These are phyloP conservation scores for Aldrovandia affinis DNA, from an alignment of 2,797 vertebrate species.

Conservation along the genomic window DNA sequence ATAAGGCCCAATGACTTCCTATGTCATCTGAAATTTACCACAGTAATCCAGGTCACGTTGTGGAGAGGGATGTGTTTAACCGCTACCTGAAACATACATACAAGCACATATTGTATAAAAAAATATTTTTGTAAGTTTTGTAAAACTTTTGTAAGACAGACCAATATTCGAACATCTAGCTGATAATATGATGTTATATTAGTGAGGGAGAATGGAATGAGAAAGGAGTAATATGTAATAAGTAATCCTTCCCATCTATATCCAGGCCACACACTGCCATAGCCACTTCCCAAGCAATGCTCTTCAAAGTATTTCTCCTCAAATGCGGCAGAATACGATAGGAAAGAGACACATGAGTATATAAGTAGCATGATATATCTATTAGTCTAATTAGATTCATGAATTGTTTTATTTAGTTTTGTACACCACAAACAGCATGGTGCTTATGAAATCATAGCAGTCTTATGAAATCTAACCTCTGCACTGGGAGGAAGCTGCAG, in stretches of 20 bases:
- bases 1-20: background rate
- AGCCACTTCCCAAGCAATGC: background rate
- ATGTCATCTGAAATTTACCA: background rate
- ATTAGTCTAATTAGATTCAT: background rate
- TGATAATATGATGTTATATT: background rate
- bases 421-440: background rate
- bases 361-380: background rate
- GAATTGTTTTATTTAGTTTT: too few relatives aligned
- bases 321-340: background rate
- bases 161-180: background rate
- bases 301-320: background rate
- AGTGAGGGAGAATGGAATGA: too few relatives aligned
- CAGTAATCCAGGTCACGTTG: background rate
- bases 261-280: slow-evolving; percentile 2
- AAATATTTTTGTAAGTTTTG: background rate
- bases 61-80: background rate
- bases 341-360: background rate
- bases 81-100: background rate
- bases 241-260: background rate
- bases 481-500: background rate
- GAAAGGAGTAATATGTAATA: background rate
- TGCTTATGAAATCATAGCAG: background rate
- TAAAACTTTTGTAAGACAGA: background rate
- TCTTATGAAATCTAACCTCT: background rate
- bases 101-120: background rate